Base-by-base conservation (phyloP, 2,888 invertebrate species). In the Parascotia fuliginaria region DNA sequence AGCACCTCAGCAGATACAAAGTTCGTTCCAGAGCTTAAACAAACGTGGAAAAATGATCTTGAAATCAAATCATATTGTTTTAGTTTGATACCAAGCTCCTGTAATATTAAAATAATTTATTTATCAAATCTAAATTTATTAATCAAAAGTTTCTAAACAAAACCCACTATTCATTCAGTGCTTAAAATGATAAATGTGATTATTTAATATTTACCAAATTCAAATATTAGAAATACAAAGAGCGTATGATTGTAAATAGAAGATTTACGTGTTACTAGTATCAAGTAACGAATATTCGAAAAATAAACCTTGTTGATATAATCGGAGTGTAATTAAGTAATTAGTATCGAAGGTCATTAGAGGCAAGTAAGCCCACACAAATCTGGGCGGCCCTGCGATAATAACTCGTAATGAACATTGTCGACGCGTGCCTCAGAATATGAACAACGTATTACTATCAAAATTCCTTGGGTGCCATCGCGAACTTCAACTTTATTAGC, bases 381-480 rank as follows among this genome's bases (percentile, higher is more conserved):
- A 73, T 75, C 68, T 70, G 67, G 66, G 69, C n/a, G 49, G 65
- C 24, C 24, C 5, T 5, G 59, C 60, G 58, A 62, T 59, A 65
- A 65, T 74, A 71, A 70, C 70, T 72, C 37, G 38, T 48, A 60
- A 66, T 60, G 57, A 73, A 64, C 69, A 75, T 72, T 77, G 73
- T 55, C 42, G 50, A 75, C 71, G 77, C 79, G 79, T 80, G 78
- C 65, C 65, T 48, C 59, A 37, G 76, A 81, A 81, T 78, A 79
- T 80, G 78, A 78, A 78, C 77, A 74, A 72, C 64, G 77, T 79
- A 79, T 81, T 79, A 80, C 69, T 63, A 63, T 64, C 62, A 49
- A 56, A 60, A 69, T 71, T 71, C 70, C 68, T 67, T 38, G 49
- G 49, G 60, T 53, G 58, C 56, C 64, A 69, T 67, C 65, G 55